Evolutionary conservation across 2,113 vertebrate species (phyloP).

Genomic region (Gobio gobio): DNA sequence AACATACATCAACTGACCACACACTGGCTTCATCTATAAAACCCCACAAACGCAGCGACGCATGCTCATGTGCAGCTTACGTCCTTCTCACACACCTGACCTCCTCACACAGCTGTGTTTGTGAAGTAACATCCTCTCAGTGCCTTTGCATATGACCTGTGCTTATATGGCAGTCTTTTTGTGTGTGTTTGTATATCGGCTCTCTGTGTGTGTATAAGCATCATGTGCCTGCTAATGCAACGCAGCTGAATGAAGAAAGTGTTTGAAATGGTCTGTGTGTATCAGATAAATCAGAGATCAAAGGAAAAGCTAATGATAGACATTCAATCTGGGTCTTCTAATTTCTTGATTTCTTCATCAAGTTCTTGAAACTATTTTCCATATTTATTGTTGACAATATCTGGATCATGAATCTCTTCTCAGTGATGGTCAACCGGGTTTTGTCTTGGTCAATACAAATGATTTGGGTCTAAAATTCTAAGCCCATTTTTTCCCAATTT

Average conservation of each 20-base stretch:
- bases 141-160: constrained; percentile 22
- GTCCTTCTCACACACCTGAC: constrained; percentile 29
- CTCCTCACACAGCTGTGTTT: constrained; percentile 75
- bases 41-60: constrained; percentile 5
- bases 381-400: background rate
- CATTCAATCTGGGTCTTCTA: background rate
- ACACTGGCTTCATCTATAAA: constrained; percentile 6
- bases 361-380: background rate
- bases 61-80: background rate
- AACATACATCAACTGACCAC: constrained; percentile 16
- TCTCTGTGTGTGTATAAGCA: background rate
- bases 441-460: background rate
- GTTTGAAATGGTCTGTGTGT: background rate
- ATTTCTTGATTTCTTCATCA: background rate
- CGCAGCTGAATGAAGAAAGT: background rate
- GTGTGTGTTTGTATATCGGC: constrained; percentile 31
- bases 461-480: background rate
- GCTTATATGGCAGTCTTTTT: constrained; percentile 21
- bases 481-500: background rate
- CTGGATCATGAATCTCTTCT: background rate
- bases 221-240: background rate
- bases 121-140: constrained; percentile 43
- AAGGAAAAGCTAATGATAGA: constrained; percentile 32
- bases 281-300: constrained; percentile 25
- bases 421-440: background rate